Evolutionary conservation across 2,113 vertebrate species (phyloP), one percentile per base, ranked within the genome.

Genomic region (Gavialis gangeticus): DNA sequence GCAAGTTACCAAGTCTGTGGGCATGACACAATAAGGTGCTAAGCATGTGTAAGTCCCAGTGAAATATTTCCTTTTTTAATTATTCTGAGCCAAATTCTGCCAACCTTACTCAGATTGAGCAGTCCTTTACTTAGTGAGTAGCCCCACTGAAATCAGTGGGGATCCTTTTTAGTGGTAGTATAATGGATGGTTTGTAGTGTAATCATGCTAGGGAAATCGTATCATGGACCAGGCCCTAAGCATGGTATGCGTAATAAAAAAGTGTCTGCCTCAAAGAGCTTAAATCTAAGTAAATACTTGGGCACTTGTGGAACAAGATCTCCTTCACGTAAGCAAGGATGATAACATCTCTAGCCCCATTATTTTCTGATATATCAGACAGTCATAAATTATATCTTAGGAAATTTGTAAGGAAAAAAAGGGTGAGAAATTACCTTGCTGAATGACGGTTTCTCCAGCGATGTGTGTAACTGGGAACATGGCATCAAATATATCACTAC

Each of bases 391-490:
- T 60, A 19, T 1, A 83, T 22, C 30, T 79, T 2, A 82, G 81
- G 55, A 90, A 88, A 92, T 27, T 56, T 1, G 22, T 10, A 75
- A 58, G 27, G 58, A 19, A 3, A 55, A 60, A 19, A 91, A 82
- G 60, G 12, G 28, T 18, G 7, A 71, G 5, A 75, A 89, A 1
- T 97, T 97, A 99, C 99, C 99, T 98, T 99, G 99, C 78, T 99
- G 99, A 95, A 99, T 99, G 77, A 99, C 99, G 0, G 99, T 99
- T 97, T 99, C 99, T 85, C 99, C 99, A 13, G 99, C 99, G 4
- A 99, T 99, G 97, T 99, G 99, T 16, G 98, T 99, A 92, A 99
- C 99, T 0, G 99, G 99, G 87, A 99, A 99, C 99, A 99, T 99
- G 95, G 99, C 99, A 75, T 99, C 99, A 16, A 99, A 99, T 96